These are phyloP conservation scores for Hydrozoanthus gracilis DNA, from an alignment of 92 coral and sea anemone species.

Conservation along the genomic window DNA sequence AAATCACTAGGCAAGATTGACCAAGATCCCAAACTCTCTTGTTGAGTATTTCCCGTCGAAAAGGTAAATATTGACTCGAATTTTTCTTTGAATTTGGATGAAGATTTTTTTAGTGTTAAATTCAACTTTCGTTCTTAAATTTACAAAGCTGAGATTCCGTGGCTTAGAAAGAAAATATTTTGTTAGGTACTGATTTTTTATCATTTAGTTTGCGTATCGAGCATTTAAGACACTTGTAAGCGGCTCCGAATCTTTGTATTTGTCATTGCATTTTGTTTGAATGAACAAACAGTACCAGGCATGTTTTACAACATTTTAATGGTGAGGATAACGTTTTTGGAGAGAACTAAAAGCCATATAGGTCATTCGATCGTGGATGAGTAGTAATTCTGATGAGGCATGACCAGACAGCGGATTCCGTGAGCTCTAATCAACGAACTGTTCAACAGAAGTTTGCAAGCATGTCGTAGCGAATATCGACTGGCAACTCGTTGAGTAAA, in stretches of 20 bases:
- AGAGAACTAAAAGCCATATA: neutral
- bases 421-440: slow-evolving; percentile 17
- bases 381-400: slow-evolving; percentile 29
- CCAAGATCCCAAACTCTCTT: slow-evolving; percentile 35
- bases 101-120: neutral
- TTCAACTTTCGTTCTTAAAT: neutral
- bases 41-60: slow-evolving; percentile 21
- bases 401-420: slow-evolving; percentile 23
- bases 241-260: neutral
- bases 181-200: neutral
- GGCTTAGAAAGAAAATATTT: slow-evolving; percentile 8
- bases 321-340: neutral
- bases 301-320: slow-evolving; percentile 5
- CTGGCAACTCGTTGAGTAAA: slow-evolving; percentile 21
- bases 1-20: slow-evolving; percentile 43
- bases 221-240: neutral
- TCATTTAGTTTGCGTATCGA: slow-evolving; percentile 16
- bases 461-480: slow-evolving; percentile 53
- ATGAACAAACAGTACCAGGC: neutral
- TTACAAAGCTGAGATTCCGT: neutral
- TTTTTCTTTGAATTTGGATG: neutral
- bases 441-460: slow-evolving; percentile 32
- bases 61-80: slow-evolving; percentile 49
- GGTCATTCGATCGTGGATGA: slow-evolving; percentile 23
- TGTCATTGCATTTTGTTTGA: neutral